Base-by-base conservation (phyloP, 2,113 vertebrate species). In the Hippopotamus amphibius region DNA sequence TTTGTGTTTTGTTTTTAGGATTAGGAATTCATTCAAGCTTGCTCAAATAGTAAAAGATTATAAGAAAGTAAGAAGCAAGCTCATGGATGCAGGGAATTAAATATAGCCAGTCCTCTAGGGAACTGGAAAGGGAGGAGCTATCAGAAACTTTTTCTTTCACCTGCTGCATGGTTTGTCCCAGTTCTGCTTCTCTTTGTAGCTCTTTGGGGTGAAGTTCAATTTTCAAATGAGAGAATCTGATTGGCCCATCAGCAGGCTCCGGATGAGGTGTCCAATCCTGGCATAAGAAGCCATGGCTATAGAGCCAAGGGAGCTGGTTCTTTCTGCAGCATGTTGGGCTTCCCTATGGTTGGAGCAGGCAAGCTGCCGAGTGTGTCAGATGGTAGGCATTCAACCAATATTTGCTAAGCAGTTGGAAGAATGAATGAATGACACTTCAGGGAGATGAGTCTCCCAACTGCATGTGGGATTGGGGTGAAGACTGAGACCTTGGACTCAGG, bases 31-130 rank as follows among this genome's bases (percentile, higher is more conserved):
- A 5, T 50, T 86, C 43, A 57, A 57, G 19, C 30, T 71, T 74
- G 41, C 55, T 92, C n/a, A 79, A 24, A 89, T n/a, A 55, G 41
- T 53, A 71, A 72, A 79, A 90, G 82, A 30, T 71, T 63, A n/a
- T 86, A 83, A 92, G 43, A 83, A 86, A 92, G 48, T 37, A 63
- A 86, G 76, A 91, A 43, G 22, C 33, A 92, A 66, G 16, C n/a
- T 92, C 19, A 3, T 24, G 50, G 76, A 41, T 37, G 26, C 16
- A 57, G 77, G 50, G 59, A 37, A 53, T 33, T 15, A 68, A 90
- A 57, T 43, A 43, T 0, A 95, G 46, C 63, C 21, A 41, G 57
- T 43, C 14, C 1, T 21, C 55, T n/a, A 24, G 89, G 91, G 86
- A 71, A 11, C 55, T 46, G 33, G 91, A 74, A n/a, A 76, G 72